Percentiles rank a stretch among this genome's conserved stretches.
Conservation (phyloP, 2,888 invertebrate genomes). For the Dryobotodes eremita region DNA sequence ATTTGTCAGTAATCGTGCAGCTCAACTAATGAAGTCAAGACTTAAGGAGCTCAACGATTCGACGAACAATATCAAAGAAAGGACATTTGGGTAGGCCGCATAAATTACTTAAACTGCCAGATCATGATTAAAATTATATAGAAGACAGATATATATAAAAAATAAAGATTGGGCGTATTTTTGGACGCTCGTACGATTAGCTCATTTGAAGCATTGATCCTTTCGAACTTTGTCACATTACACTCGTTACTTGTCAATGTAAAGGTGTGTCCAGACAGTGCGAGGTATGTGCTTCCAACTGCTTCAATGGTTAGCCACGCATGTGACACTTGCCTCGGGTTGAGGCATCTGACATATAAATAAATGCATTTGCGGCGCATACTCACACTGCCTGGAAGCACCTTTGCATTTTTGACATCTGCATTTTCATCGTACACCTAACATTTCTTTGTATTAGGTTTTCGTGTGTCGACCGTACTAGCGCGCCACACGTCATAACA, state of each 20-base stretch:
- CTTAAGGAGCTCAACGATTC: too few relatives aligned
- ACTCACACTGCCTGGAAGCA: background rate
- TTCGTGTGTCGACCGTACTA: background rate
- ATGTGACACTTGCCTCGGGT: background rate
- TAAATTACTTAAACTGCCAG: too few relatives aligned
- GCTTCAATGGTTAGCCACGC: background rate
- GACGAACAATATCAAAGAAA: too few relatives aligned
- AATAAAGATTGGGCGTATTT: too few relatives aligned
- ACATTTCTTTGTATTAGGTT: background rate
- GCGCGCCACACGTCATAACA: background rate
- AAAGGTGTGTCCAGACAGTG: background rate
- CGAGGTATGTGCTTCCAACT: background rate
- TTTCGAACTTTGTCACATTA: background rate
- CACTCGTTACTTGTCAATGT: background rate
- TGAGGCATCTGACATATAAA: background rate
- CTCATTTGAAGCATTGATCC: background rate
- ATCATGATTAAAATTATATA: too few relatives aligned
- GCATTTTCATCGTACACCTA: background rate
- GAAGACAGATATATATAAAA: too few relatives aligned
- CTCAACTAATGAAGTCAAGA: too few relatives aligned
- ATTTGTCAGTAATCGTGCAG: too few relatives aligned
- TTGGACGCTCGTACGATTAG: background rate
- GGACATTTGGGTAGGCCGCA: too few relatives aligned
- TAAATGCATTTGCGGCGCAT: background rate
- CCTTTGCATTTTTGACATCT: background rate